phyloP scores from a whole-genome alignment of 2,797 vertebrate species.

The Enteromius fasciolatus region DNA sequence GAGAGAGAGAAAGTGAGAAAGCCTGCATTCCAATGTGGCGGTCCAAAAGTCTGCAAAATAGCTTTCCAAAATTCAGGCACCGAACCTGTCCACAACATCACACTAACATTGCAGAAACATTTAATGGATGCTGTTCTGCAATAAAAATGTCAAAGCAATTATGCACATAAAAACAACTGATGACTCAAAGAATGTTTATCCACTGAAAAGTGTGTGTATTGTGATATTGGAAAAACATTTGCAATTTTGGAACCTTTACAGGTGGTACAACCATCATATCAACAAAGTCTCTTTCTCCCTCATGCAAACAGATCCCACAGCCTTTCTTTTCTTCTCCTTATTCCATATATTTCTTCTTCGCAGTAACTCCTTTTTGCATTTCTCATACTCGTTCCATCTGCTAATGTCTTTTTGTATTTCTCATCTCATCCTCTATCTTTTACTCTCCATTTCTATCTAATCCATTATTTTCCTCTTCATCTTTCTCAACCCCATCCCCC shows the following conservation, averaged over 20 bases:
- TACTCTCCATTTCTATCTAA: conserved; percentile 26
- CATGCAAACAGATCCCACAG: conserved; percentile 24
- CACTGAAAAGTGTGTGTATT: conserved; percentile 6
- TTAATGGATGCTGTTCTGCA: conserved; percentile 16
- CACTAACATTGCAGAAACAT: conserved; percentile 20
- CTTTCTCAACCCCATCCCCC: conserved; percentile 23
- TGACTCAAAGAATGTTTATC: conserved; percentile 42
- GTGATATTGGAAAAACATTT: conserved; percentile 38
- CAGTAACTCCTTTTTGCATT: conserved; percentile 45
- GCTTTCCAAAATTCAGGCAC: conserved; percentile 51
- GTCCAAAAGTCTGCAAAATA: conserved; percentile 57
- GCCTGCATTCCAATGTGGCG: conserved; percentile 49
- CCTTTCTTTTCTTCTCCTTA: conserved; percentile 34
- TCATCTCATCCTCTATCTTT: conserved; percentile 39
- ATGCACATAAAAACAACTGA: conserved; percentile 19
- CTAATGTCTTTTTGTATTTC: conserved; percentile 18
- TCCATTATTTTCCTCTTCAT: conserved; percentile 20
- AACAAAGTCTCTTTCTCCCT: conserved; percentile 18
- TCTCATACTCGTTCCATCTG: background rate
- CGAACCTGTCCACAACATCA: conserved; percentile 25
- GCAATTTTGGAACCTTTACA: conserved; percentile 37
- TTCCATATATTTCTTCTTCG: conserved; percentile 10
- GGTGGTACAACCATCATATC: conserved; percentile 36
- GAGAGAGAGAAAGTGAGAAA: conserved; percentile 36
- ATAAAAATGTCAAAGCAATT: conserved; percentile 26